Conservation (phyloP, 2,113 vertebrate species). For the Sarotherodon lohbergeri region DNA sequence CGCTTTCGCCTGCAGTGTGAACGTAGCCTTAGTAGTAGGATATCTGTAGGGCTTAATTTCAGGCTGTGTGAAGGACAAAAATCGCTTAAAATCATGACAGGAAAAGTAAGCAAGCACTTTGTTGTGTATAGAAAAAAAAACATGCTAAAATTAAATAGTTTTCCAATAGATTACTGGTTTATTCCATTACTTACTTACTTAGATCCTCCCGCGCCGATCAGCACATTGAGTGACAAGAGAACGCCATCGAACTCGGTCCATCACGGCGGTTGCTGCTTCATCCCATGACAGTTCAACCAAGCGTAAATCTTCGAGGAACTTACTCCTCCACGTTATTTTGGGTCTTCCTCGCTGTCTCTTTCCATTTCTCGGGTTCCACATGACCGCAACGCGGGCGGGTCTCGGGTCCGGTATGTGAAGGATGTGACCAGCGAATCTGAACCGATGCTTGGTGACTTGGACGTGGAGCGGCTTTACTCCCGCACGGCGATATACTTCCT, state of each 20-base stretch:
- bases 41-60: background rate
- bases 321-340: background rate
- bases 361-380: background rate
- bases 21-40: background rate
- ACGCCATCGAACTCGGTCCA: background rate
- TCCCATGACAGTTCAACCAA: background rate
- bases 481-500: background rate
- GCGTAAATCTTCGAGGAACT: background rate
- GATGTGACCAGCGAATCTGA: background rate
- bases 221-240: background rate
- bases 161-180: background rate
- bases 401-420: background rate
- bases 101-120: background rate
- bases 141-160: background rate
- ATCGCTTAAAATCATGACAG: background rate
- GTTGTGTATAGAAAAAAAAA: background rate
- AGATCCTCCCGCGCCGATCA: rapidly evolving
- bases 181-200: background rate
- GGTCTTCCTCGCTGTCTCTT: background rate
- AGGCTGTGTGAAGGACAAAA: background rate
- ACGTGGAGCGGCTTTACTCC: background rate
- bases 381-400: rapidly evolving
- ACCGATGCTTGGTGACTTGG: background rate
- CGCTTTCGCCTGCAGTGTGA: too few relatives aligned
- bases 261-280: rapidly evolving